Percentiles rank a stretch among this genome's conserved stretches.
Conservation (phyloP, 1,140 invertebrate genomes). For the Polypedilum vanderplanki region DNA sequence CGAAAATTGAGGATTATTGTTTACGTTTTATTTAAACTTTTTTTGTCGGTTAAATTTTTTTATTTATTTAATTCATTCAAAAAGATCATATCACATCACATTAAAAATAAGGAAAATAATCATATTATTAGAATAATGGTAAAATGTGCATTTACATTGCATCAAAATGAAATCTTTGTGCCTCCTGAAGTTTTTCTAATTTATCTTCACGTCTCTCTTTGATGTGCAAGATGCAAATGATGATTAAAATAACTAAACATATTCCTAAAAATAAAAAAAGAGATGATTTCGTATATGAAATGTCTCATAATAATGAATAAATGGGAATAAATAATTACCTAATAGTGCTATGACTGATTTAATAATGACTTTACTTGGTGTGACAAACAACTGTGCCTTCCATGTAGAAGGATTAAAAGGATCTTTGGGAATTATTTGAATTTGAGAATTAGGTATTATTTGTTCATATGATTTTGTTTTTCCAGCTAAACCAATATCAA, state of each 20-base stretch:
- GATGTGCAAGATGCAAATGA: constrained; percentile 84
- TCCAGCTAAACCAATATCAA: constrained; percentile 73
- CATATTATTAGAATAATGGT: too few species aligned
- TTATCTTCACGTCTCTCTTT: constrained; percentile 89
- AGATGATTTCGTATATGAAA: not conserved
- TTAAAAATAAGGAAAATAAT: not conserved
- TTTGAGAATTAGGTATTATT: constrained; percentile 96
- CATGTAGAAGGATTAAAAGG: constrained; percentile 69
- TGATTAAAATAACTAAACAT: constrained; percentile 73
- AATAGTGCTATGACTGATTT: constrained; percentile 84
- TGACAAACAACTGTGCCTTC: constrained; percentile 91
- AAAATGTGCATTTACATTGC: constrained; percentile 52
- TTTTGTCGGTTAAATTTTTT: not conserved
- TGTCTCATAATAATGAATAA: not conserved
- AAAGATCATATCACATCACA: constrained; percentile 7
- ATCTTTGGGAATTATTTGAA: constrained; percentile 89
- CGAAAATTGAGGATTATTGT: not conserved
- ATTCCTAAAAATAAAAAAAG: constrained; percentile 49
- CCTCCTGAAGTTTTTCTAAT: constrained; percentile 79
- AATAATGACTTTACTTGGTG: constrained; percentile 88
- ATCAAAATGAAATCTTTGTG: constrained; percentile 78
- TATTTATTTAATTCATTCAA: too few species aligned
- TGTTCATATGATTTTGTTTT: constrained; percentile 73
- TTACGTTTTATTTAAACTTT: not conserved
- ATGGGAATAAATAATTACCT: too few species aligned